Conservation (phyloP, 2,888 invertebrate genomes). For the Drosophila diplacantha region DNA sequence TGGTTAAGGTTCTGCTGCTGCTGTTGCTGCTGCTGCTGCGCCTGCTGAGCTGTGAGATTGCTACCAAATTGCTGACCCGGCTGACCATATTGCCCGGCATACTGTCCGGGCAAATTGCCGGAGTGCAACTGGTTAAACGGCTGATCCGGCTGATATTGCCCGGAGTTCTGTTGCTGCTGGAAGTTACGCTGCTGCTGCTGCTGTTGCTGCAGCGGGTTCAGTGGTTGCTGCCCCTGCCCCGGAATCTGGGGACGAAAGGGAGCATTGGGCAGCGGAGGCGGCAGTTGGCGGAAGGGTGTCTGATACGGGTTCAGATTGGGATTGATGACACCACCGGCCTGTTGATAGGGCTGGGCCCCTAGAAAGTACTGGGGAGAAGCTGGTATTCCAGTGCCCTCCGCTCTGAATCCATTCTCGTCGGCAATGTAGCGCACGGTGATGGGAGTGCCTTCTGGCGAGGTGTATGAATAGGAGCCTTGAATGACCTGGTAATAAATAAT, state of each 20-base stretch:
- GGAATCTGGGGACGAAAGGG: slow-evolving; percentile 55
- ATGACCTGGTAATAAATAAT: slow-evolving; percentile 79
- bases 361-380: slow-evolving; percentile 75
- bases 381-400: slow-evolving; percentile 77
- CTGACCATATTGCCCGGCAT: slow-evolving; percentile 63
- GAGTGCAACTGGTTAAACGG: slow-evolving; percentile 62
- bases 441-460: slow-evolving; percentile 85
- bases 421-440: slow-evolving; percentile 85
- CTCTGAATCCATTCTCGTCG: slow-evolving; percentile 83
- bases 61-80: slow-evolving; percentile 56
- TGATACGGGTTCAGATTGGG: slow-evolving; percentile 76
- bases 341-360: slow-evolving; percentile 70
- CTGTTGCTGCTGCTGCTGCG: slow-evolving; percentile 48
- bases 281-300: slow-evolving; percentile 73
- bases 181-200: slow-evolving; percentile 56
- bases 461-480: slow-evolving; percentile 86
- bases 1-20: slow-evolving; percentile 54
- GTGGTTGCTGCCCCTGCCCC: slow-evolving; percentile 71
- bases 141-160: slow-evolving; percentile 75
- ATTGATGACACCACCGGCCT: slow-evolving; percentile 59
- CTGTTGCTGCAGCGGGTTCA: slow-evolving; percentile 73
- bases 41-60: slow-evolving; percentile 49
- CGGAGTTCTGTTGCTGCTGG: slow-evolving; percentile 65
- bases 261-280: slow-evolving; percentile 55
- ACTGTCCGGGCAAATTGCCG: slow-evolving; percentile 51